A percentile compares a stretch with the other conserved stretches of the same genome.
Evolutionary conservation across 2,888 invertebrate genomes (phyloP).

Genomic region (Pherbina coryleti): DNA sequence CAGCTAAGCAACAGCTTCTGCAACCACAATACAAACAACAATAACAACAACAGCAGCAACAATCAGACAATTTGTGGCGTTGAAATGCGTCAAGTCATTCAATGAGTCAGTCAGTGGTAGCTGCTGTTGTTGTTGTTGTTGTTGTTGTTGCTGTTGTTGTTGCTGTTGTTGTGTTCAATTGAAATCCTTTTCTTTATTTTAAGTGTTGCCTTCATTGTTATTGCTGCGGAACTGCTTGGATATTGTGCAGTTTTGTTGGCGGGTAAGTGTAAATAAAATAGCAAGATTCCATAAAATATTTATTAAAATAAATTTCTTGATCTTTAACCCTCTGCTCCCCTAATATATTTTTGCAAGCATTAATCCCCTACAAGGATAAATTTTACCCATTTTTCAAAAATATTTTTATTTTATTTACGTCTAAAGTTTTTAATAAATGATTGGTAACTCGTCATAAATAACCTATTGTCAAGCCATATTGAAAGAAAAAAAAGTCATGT

Average conservation of each 20-base stretch:
- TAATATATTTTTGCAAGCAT: too few species aligned
- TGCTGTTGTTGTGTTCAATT: background rate
- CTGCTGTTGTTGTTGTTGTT: background rate
- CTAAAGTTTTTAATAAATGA: too few species aligned
- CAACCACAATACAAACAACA: background rate
- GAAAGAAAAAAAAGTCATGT: too few species aligned
- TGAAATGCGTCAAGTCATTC: constrained; percentile 26
- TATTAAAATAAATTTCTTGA: too few species aligned
- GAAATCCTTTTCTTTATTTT: background rate
- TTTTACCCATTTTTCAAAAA: too few species aligned
- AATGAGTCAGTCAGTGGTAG: constrained; percentile 14
- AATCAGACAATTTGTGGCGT: constrained; percentile 14
- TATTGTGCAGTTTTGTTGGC: too few species aligned
- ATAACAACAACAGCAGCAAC: background rate
- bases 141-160: background rate
- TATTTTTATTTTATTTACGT: too few species aligned
- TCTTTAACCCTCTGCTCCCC: too few species aligned
- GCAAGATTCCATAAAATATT: background rate
- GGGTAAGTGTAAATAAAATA: background rate
- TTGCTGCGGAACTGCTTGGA: background rate
- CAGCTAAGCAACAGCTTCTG: background rate
- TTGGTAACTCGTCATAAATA: too few species aligned
- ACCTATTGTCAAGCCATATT: too few species aligned
- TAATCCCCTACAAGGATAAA: too few species aligned
- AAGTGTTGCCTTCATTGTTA: background rate